Evolutionary conservation across 2,797 vertebrate species (phyloP), one percentile per base, ranked within the genome.

Genomic region (Eospalax fontanierii): DNA sequence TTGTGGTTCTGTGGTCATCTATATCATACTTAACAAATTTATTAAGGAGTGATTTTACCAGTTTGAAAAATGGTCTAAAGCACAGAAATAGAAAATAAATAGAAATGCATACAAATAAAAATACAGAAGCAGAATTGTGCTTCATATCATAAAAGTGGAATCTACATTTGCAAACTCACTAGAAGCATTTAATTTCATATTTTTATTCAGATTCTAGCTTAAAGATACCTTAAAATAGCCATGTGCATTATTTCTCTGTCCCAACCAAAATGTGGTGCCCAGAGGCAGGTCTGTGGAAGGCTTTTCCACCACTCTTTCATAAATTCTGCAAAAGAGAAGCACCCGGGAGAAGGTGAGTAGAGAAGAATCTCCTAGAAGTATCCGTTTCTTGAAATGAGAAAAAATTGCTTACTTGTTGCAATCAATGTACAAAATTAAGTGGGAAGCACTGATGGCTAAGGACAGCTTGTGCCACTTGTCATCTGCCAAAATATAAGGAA

Each of bases 381-480:
- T 92, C 57, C 4, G 92, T 54, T 79, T 74, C 10, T 40, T 33
- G 54, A 92, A 68, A 68, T 46, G 76, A 11, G 85, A 57, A 70
- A 1, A 90, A n/a, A 79, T 40, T 81, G 97, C 98, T 98, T 98
- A 99, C 99, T 99, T 99, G 99, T 99, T 99, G 98, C 99, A 99
- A 98, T 99, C 99, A 14, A 99, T 98, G 1, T 99, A 99, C 82
- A 99, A 98, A 96, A 99, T 98, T 98, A 99, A 97, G 68, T 99
- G 99, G 82, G 99, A 99, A 81, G 99, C 99, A 87, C 99, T 99
- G 98, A 99, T 98, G 84, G 99, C 99, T 97, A 99, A 98, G 18
- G 99, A 99, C 84, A 99, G 98, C 95, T 99, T 99, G 98, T 99
- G 99, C 99, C 99, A 99, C 98, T 99, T 99, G 97, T 99, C 98